Evolutionary conservation across 2,113 vertebrate genomes (phyloP).

Genomic region (Xiphophorus hellerii): DNA sequence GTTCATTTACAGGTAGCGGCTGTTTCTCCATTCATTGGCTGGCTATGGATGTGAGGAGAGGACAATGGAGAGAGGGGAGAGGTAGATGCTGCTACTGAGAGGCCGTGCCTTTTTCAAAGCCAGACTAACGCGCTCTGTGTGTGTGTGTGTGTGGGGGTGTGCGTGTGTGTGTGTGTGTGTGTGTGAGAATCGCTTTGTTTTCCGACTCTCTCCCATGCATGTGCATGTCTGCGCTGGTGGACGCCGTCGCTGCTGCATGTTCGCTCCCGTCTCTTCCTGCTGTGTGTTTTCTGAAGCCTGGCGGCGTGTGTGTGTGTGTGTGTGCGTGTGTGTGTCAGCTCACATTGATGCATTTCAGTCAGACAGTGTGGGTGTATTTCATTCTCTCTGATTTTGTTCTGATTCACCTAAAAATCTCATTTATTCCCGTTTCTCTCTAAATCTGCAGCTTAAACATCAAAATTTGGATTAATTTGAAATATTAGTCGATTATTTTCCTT

Average conservation of each 20-base stretch:
- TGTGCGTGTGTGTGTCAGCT: slow-evolving; percentile 53
- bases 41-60: slow-evolving; percentile 82
- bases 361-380: slow-evolving; percentile 77
- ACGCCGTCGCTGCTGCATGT: slow-evolving; percentile 71
- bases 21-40: slow-evolving; percentile 82
- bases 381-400: slow-evolving; percentile 70
- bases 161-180: slow-evolving; percentile 17
- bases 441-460: slow-evolving; percentile 30
- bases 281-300: slow-evolving; percentile 40
- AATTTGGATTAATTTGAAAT: slow-evolving; percentile 34
- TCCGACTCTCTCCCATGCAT: slow-evolving; percentile 44
- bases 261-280: slow-evolving; percentile 68
- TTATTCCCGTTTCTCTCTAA: slow-evolving; percentile 29
- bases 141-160: slow-evolving; percentile 27
- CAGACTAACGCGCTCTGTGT: slow-evolving; percentile 71
- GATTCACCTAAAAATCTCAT: slow-evolving; percentile 58
- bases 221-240: slow-evolving; percentile 56
- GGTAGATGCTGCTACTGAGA: slow-evolving; percentile 79
- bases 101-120: slow-evolving; percentile 75
- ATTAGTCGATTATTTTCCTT: slow-evolving; percentile 27
- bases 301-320: slow-evolving; percentile 51
- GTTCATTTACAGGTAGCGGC: slow-evolving; percentile 95
- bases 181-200: slow-evolving; percentile 38
- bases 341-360: slow-evolving; percentile 74
- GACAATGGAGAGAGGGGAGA: slow-evolving; percentile 82